phyloP scores from a whole-genome alignment of 2,797 vertebrate genomes.

The Ctenosaura bakeri region DNA sequence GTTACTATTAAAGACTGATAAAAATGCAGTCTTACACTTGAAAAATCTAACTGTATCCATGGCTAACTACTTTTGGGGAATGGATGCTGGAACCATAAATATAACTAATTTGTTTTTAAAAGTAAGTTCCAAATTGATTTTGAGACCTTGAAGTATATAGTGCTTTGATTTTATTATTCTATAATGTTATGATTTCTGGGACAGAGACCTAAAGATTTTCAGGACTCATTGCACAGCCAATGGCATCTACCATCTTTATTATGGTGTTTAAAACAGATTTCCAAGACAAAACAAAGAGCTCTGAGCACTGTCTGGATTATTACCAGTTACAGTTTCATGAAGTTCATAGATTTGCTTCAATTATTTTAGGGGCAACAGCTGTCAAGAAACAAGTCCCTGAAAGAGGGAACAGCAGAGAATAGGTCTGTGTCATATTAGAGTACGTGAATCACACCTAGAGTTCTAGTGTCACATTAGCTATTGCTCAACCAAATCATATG shows the following conservation, averaged over 20 bases:
- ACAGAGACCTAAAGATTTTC: background rate
- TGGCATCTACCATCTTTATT: background rate
- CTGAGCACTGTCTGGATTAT: background rate
- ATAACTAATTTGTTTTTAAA: too few relatives aligned
- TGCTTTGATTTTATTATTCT: too few relatives aligned
- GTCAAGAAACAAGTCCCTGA: background rate
- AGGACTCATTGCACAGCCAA: background rate
- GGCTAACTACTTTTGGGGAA: too few relatives aligned
- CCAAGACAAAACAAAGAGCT: background rate
- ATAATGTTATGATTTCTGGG: background rate
- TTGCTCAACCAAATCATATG: conserved; percentile 3
- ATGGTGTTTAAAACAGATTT: background rate
- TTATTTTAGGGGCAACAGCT: background rate
- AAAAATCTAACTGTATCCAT: too few relatives aligned
- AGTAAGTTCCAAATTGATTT: too few relatives aligned
- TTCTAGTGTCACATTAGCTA: background rate
- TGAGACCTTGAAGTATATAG: too few relatives aligned
- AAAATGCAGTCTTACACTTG: too few relatives aligned
- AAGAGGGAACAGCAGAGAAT: background rate
- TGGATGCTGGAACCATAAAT: too few relatives aligned
- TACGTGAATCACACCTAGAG: background rate
- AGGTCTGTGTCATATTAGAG: background rate
- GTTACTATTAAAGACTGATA: too few relatives aligned
- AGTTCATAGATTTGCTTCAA: background rate
- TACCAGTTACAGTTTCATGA: background rate